Base-by-base conservation (phyloP, 2,888 invertebrate species). In the Scaptomyza tumidula region DNA sequence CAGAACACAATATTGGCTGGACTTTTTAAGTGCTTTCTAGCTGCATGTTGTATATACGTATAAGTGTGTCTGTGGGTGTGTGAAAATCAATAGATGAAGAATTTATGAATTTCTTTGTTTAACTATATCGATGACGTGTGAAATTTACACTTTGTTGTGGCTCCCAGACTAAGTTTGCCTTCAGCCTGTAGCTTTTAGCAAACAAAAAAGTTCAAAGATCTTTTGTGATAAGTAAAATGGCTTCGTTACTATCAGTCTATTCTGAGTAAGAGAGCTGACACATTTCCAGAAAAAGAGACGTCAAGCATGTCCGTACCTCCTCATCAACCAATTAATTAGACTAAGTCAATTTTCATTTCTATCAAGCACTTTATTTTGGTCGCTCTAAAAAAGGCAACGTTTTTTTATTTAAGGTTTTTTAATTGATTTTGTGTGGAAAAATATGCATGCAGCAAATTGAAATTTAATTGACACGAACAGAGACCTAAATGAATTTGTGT, bases 61-160 rank as follows among this genome's bases (percentile, higher is more conserved):
- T 14, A 19, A 9, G n/a, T 49, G 33, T 39, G 10, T 31, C 3
- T 37, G 4, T 49, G n/a, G 45, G n/a, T 57, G 29, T 45, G 19
- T 48, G 11, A 72, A 56, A 72, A 77, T 72, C 78, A 68, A 77
- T 78, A 64, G 43, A 35, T 59, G 24, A 48, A 27, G 14, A 56
- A 43, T 39, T 58, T 44, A 37, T 59, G 52, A 44, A 59, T 68
- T 59, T 68, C 39, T 63, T 55, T 56, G 46, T 41, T 35, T 24
- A 37, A 31, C 74, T 49, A 24, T 56, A 76, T 71, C 44, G 74
- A 71, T 76, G 74, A 71, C 76, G 58, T 62, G 37, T 24, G 31
- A n/a, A 52, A 50, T 43, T 59, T 52, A 45, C 50, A 74, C 53
- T 70, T 50, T 53, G 10, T 39, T n/a, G 14, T 7, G 29, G 29